Conservation (phyloP, 2,797 vertebrate species). For the Phataginus tetradactyla region DNA sequence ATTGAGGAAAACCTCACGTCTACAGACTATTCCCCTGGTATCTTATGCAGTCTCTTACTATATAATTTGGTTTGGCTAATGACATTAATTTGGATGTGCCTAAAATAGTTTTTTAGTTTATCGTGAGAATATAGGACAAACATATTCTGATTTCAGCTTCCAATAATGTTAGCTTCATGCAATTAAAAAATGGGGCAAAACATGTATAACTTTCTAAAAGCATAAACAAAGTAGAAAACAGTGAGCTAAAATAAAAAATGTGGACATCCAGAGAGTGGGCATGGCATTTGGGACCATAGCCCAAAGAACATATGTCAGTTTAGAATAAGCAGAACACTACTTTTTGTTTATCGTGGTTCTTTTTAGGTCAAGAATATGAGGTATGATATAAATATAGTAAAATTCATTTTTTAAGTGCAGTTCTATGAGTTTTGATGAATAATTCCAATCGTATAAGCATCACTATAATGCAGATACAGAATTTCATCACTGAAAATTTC, state of each 20-base stretch:
- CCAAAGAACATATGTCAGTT: not conserved
- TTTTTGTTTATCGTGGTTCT: not conserved
- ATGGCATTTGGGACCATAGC: not conserved
- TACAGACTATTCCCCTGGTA: not conserved
- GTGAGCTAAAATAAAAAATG: not conserved
- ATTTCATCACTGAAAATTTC: not conserved
- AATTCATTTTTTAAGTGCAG: not conserved
- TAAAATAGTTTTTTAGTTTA: not conserved
- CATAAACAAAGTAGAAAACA: not conserved
- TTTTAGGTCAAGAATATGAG: not conserved
- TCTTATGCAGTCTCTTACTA: not conserved
- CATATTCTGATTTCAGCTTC: not conserved
- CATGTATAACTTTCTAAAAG: not conserved
- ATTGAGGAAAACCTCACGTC: constrained; percentile 37
- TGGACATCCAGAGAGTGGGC: not conserved
- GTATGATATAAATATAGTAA: not conserved
- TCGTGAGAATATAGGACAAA: not conserved
- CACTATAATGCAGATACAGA: not conserved
- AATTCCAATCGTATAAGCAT: not conserved
- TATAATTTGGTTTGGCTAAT: constrained; percentile 27
- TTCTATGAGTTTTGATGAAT: not conserved
- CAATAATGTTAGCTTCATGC: not conserved
- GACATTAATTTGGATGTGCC: not conserved
- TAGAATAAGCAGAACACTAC: not conserved
- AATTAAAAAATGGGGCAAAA: not conserved